Base-by-base conservation (phyloP, 2,113 vertebrate species). In the Chaetura pelagica region DNA sequence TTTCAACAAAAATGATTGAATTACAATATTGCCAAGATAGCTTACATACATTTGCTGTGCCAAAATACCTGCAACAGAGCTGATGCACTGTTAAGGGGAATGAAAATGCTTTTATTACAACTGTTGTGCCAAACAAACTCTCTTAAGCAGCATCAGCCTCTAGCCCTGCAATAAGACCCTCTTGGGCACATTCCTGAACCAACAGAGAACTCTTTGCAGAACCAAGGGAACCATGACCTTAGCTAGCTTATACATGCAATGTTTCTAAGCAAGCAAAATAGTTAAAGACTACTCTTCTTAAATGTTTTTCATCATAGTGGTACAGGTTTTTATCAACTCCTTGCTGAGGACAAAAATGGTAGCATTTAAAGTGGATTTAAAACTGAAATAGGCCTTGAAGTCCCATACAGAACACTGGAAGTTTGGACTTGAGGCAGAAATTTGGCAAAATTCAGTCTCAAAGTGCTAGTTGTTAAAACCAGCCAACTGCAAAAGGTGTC, bases 21-120 rank as follows among this genome's bases (percentile, higher is more conserved):
- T 49, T 82, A 73, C 24, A 85, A 66, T 46, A 62, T 40, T 62
- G 54, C 51, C 78, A 89, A 40, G 58, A 64, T 0, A 84, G 42
- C 38, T 85, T 57, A 80, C 51, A 73, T 14, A 85, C 77, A 85
- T 40, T 55, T 74, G 42, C 38, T 27, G 90, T 76, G 79, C 71
- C 78, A 93, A 87, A 94, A 79, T 71, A 96, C 87, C 89, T 94
- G 54, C 75, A 83, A 78, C 74, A 87, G 69, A 93, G 55, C 46
- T 85, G 42, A 79, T 44, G 58, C 14, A 52, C 52, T 67, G 40
- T n/a, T 79, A 79, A 80, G 20, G 7, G 34, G 16, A 75, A 90
- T 54, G 42, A 80, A 94, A 90, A 73, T 32, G 38, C 29, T 51
- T 89, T 76, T 54, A 76, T 29, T n/a, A 42, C 30, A 68, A 52